Evolutionary conservation across 2,888 invertebrate species (phyloP).

Genomic region (Eubasilissa splendida): DNA sequence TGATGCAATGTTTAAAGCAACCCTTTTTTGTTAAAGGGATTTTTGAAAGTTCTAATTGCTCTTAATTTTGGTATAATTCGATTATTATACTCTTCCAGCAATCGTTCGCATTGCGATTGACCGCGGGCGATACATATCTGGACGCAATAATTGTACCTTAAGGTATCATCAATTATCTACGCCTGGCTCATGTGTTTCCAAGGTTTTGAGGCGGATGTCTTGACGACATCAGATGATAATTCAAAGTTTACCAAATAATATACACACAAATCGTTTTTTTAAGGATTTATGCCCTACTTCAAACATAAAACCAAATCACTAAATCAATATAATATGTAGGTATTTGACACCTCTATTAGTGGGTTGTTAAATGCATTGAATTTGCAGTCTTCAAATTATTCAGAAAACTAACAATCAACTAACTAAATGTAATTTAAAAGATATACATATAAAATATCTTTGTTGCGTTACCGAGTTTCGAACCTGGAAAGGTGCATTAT

Average conservation of each 20-base stretch:
- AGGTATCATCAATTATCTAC: conserved; percentile 30
- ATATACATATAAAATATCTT: too few relatives aligned
- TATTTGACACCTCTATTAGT: too few relatives aligned
- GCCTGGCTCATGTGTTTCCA: conserved; percentile 9
- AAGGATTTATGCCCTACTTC: too few relatives aligned
- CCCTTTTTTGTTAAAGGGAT: conserved; percentile 25
- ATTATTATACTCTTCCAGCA: conserved; percentile 17
- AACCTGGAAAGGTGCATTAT: too few relatives aligned
- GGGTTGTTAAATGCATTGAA: too few relatives aligned
- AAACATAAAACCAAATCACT: too few relatives aligned
- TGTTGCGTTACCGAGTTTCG: too few relatives aligned
- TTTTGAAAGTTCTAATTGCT: conserved; percentile 27
- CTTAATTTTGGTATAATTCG: conserved; percentile 35
- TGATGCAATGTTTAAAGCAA: conserved; percentile 31
- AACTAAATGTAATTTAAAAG: too few relatives aligned
- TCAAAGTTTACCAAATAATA: not conserved
- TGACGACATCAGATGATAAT: conserved; percentile 20
- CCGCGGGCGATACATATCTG: conserved; percentile 34
- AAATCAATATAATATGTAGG: too few relatives aligned
- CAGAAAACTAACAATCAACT: too few relatives aligned
- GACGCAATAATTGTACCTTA: conserved; percentile 26
- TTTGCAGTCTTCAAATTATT: too few relatives aligned
- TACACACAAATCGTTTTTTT: too few relatives aligned
- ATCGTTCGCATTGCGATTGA: conserved; percentile 41
- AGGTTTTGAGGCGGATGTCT: conserved; percentile 35